phyloP scores from a whole-genome alignment of 2,888 invertebrate species.

The Dolichomitus sp. region DNA sequence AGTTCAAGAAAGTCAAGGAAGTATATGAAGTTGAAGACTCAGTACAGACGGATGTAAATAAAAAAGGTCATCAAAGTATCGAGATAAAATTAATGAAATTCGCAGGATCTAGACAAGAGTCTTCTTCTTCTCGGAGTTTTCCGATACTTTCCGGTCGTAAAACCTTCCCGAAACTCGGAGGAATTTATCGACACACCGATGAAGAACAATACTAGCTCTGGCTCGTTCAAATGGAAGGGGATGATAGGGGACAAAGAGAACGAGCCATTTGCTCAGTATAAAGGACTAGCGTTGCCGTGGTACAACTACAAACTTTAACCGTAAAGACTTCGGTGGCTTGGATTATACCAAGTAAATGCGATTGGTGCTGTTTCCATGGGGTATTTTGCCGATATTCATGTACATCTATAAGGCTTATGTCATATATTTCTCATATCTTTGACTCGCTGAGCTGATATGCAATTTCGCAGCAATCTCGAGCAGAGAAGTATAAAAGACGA shows the following conservation, averaged over 20 bases:
- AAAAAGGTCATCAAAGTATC: constrained; percentile 7
- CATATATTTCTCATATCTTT: background rate
- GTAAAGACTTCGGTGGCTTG: constrained; percentile 33
- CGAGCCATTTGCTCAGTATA: constrained; percentile 26
- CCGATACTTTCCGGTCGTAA: constrained; percentile 21
- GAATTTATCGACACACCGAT: constrained; percentile 28
- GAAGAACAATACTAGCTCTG: constrained; percentile 12
- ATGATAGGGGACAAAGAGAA: constrained; percentile 13
- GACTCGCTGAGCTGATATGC: background rate
- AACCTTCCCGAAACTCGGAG: constrained; percentile 26
- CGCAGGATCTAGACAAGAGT: background rate
- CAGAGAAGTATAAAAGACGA: background rate
- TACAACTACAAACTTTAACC: constrained; percentile 40
- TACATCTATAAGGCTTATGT: background rate
- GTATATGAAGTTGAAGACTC: background rate
- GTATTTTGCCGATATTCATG: background rate
- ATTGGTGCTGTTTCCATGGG: background rate
- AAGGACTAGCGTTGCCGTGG: constrained; percentile 9
- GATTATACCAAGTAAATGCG: constrained; percentile 12
- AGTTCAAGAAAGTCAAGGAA: background rate
- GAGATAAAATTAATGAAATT: constrained; percentile 32
- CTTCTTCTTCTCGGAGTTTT: background rate
- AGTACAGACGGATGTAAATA: background rate
- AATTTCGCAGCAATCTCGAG: constrained; percentile 1
- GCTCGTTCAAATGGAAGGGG: constrained; percentile 11